Percentiles rank a stretch among this genome's conserved stretches.
Evolutionary conservation across 2,113 vertebrate genomes (phyloP).

Genomic region (Thermophis baileyi): DNA sequence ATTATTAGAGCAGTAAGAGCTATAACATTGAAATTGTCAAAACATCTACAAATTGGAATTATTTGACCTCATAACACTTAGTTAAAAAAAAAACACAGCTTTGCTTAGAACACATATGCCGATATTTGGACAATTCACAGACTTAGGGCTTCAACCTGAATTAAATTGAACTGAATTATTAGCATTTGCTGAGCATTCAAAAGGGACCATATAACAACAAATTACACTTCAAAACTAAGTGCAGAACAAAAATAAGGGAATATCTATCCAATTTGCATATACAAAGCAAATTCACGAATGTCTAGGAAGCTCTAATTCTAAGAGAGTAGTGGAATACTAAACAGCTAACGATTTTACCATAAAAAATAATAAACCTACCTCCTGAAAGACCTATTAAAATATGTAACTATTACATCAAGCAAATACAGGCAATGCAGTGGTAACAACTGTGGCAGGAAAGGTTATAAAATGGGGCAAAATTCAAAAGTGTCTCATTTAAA

Average conservation of each 20-base stretch:
- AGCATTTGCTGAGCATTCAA: neutral
- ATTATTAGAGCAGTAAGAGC: neutral
- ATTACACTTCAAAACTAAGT: neutral
- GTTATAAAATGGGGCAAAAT: neutral
- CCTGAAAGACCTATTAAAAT: neutral
- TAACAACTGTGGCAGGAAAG: neutral
- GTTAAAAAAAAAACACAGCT: neutral
- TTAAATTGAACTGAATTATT: neutral
- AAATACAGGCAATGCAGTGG: neutral
- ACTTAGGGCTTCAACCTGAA: neutral
- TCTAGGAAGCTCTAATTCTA: neutral
- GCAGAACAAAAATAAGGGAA: neutral
- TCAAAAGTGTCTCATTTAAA: neutral
- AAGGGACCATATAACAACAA: neutral
- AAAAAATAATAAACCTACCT: neutral
- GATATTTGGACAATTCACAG: neutral
- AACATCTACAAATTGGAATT: neutral
- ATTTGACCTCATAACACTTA: neutral
- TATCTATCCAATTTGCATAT: neutral
- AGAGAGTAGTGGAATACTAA: neutral
- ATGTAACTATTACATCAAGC: neutral
- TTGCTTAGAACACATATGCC: neutral
- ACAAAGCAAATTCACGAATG: neutral
- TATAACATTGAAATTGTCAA: neutral
- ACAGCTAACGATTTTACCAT: neutral